These are phyloP conservation scores for Aphis craccivora DNA, from an alignment of 1,140 invertebrate species.

Conservation along the genomic window DNA sequence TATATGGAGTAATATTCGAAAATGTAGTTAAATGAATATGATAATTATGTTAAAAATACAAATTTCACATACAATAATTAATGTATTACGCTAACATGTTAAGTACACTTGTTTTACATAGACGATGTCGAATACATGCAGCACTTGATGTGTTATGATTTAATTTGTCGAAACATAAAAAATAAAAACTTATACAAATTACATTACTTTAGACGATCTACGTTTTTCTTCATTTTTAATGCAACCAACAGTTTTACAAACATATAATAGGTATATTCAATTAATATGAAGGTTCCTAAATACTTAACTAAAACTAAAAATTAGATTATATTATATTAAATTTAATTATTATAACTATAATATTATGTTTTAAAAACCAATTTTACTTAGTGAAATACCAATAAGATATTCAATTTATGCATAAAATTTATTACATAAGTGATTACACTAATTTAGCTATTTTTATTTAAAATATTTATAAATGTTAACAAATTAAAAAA, in stretches of 20 bases:
- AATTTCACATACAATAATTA: neutral
- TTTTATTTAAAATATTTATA: neutral
- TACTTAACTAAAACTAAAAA: conserved; percentile 12
- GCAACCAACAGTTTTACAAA: neutral
- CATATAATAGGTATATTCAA: neutral
- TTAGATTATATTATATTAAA: conserved; percentile 4
- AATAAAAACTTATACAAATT: neutral
- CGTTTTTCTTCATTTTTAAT: neutral
- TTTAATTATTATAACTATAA: neutral
- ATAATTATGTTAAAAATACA: neutral
- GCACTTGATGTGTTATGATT: neutral
- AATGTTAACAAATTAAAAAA: neutral
- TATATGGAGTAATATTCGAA: neutral
- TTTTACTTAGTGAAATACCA: neutral
- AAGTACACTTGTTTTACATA: conserved; percentile 4
- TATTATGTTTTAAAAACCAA: conserved; percentile 6
- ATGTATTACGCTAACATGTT: conserved; percentile 9
- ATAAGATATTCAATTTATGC: neutral
- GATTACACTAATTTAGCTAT: conserved; percentile 25
- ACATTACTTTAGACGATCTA: neutral
- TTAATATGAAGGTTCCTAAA: neutral
- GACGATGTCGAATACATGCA: neutral
- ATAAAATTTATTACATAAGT: neutral
- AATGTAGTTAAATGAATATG: conserved; percentile 11
- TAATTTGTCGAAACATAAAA: conserved; percentile 10